Evolutionary conservation across 2,113 vertebrate genomes (phyloP).

Genomic region (Cromileptes altivelis): DNA sequence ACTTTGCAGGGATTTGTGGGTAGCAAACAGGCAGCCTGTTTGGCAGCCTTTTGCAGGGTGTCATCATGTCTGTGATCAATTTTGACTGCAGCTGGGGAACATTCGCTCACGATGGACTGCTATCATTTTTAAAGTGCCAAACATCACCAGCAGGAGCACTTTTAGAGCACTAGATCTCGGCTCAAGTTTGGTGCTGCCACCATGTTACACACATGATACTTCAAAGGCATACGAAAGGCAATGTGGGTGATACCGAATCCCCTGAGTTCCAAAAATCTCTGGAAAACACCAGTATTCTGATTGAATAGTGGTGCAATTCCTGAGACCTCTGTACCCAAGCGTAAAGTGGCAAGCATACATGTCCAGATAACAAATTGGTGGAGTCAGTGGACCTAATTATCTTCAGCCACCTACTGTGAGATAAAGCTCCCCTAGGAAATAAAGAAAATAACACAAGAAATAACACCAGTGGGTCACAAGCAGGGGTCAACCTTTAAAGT

Average conservation of each 20-base stretch:
- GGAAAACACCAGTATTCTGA: not conserved
- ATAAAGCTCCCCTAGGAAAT: not conserved
- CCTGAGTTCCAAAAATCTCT: conserved; percentile 16
- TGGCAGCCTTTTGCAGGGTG: conserved; percentile 10
- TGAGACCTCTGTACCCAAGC: not conserved
- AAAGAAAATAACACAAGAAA: not conserved
- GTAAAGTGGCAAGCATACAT: not conserved
- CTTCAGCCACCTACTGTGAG: conserved; percentile 11
- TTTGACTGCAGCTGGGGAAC: not conserved
- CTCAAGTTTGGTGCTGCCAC: not conserved
- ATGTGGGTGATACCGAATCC: conserved; percentile 2
- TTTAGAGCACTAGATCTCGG: not conserved
- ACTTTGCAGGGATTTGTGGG: conserved; percentile 2
- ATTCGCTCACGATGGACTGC: not conserved
- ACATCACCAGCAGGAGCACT: not conserved
- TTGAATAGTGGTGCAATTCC: not conserved
- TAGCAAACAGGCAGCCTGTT: conserved; percentile 36
- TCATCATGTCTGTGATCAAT: conserved; percentile 11
- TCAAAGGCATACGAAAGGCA: conserved; percentile 6
- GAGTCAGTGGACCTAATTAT: not conserved
- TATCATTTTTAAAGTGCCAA: not conserved
- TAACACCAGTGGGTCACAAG: not conserved
- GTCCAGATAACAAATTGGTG: conserved; percentile 21
- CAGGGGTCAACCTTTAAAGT: not conserved
- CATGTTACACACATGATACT: not conserved